phyloP scores from a whole-genome alignment of 2,888 invertebrate genomes.

The Cerastoderma edule region DNA sequence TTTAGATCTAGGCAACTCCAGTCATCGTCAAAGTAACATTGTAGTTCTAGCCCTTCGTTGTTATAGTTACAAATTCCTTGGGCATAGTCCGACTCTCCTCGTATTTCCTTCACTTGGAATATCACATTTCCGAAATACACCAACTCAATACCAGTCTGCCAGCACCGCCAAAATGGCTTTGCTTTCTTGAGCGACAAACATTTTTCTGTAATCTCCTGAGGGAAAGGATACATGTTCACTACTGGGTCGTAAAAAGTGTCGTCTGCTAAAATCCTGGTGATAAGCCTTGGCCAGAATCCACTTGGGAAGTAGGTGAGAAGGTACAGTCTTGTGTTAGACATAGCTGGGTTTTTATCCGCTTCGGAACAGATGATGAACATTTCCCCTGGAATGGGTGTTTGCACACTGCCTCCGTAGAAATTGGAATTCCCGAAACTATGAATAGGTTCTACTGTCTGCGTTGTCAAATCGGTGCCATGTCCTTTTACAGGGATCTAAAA shows the following conservation, averaged over 20 bases:
- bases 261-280: conserved; percentile 96
- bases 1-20: conserved; percentile 94
- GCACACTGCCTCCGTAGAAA: neutral
- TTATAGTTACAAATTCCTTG: conserved; percentile 85
- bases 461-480: conserved; percentile 23
- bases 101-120: conserved; percentile 87
- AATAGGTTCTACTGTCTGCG: neutral
- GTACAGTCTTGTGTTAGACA: conserved; percentile 83
- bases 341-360: conserved; percentile 69
- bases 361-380: conserved; percentile 59
- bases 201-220: conserved; percentile 60
- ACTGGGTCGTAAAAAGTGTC: conserved; percentile 79
- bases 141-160: conserved; percentile 91
- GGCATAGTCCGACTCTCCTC: conserved; percentile 43
- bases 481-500: conserved; percentile 49
- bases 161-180: conserved; percentile 75
- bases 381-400: conserved; percentile 1
- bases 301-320: conserved; percentile 97
- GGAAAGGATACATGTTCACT: conserved; percentile 65
- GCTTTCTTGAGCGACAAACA: conserved; percentile 62
- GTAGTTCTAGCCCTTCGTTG: conserved; percentile 79
- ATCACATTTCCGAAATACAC: conserved; percentile 92
- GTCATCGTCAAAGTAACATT: conserved; percentile 89
- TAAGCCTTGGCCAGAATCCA: conserved; percentile 98
- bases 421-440: conserved; percentile 13